Percentiles rank a stretch among this genome's conserved stretches.
These are phyloP conservation scores for Gadus macrocephalus DNA, from an alignment of 2,113 vertebrate genomes.

Conservation along the genomic window DNA sequence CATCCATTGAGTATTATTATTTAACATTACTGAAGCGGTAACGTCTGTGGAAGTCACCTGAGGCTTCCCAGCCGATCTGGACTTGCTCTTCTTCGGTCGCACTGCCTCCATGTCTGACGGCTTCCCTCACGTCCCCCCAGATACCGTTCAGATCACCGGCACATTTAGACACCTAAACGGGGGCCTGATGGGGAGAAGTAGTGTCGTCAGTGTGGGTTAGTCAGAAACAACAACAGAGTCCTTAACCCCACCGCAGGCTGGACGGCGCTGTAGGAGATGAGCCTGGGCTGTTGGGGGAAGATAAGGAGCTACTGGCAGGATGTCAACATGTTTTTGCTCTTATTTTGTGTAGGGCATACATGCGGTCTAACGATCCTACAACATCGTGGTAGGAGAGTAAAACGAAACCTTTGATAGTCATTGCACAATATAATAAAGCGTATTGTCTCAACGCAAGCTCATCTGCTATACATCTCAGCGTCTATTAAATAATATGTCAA, in stretches of 20 bases:
- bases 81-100: constrained; percentile 70
- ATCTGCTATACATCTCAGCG: neutral
- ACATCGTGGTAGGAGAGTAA: neutral
- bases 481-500: too few species aligned
- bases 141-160: constrained; percentile 25
- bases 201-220: too few species aligned
- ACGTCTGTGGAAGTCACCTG: constrained; percentile 56
- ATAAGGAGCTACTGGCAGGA: constrained; percentile 33
- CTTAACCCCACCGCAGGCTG: neutral
- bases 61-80: constrained; percentile 58
- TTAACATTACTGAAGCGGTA: neutral
- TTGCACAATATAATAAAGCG: constrained; percentile 1
- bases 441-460: constrained; percentile 14
- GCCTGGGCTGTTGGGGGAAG: constrained; percentile 34
- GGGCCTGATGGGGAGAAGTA: neutral
- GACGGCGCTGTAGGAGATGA: constrained; percentile 21
- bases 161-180: constrained; percentile 7
- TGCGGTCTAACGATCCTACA: too few species aligned
- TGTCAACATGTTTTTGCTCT: constrained; percentile 1
- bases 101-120: constrained; percentile 70
- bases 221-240: neutral
- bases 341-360: neutral
- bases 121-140: too few species aligned
- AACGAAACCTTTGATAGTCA: constrained; percentile 24
- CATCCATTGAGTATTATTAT: neutral